Evolutionary conservation across 2,797 vertebrate genomes (phyloP).

Genomic region (Lepilemur septentrionalis): DNA sequence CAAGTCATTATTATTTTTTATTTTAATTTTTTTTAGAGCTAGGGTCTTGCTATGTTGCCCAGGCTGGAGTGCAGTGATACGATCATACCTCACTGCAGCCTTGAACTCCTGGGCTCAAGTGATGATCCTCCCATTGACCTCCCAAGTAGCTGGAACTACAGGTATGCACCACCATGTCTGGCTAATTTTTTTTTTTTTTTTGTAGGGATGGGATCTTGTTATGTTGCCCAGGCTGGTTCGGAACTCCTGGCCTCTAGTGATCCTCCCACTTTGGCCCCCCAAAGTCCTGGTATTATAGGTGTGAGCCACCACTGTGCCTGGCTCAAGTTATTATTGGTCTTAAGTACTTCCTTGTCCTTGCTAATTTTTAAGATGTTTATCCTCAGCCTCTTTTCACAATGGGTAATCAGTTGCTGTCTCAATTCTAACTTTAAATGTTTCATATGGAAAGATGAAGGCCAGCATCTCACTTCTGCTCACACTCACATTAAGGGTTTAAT

Average conservation of each 20-base stretch:
- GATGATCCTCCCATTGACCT: not conserved
- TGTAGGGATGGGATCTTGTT: not conserved
- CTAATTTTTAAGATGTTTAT: constrained; percentile 47
- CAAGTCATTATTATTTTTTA: not conserved
- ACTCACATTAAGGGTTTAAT: constrained; percentile 46
- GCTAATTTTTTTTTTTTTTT: not conserved
- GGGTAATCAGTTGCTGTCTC: constrained; percentile 21
- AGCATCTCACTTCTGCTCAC: not conserved
- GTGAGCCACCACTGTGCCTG: too few relatives aligned
- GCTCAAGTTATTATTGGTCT: not conserved
- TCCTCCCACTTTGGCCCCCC: not conserved
- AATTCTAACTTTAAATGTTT: constrained; percentile 35
- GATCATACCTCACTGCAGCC: not conserved
- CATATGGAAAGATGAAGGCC: not conserved
- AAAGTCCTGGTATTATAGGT: not conserved
- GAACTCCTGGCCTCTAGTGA: not conserved
- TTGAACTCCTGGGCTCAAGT: not conserved
- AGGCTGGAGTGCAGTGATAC: not conserved
- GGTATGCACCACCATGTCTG: not conserved
- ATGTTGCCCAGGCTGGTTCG: not conserved
- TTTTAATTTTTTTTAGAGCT: not conserved
- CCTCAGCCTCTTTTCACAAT: constrained; percentile 5
- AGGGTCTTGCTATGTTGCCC: not conserved
- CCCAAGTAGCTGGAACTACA: not conserved
- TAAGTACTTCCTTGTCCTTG: not conserved